Evolutionary conservation across 1,140 invertebrate species (phyloP), one percentile per base, ranked within the genome.

Genomic region (Drosophila azteca): DNA sequence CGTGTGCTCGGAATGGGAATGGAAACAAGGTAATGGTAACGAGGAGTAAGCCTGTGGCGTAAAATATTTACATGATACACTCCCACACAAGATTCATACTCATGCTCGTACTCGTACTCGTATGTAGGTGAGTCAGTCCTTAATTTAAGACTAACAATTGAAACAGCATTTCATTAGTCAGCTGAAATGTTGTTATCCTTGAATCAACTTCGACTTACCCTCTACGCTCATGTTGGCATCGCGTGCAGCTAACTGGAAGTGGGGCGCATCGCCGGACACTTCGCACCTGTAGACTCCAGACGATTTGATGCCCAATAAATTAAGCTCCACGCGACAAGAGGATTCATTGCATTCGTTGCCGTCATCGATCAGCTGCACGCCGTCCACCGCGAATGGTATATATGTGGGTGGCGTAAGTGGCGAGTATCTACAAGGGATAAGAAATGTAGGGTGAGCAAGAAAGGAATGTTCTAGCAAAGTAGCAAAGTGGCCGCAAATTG

Each of bases 351-450:
- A 94, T 13, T 94, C 94, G 93, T 94, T 93, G 90, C 93, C 94
- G 82, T 94, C 96, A 90, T 96, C 96, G 20, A 94, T 95, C 83
- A 96, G 95, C 62, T 95, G 96, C 8, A 95, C 94, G 53, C 95
- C 96, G 20, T 93, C 66, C 31, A 91, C 90, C 1, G 68, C 76
- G 46, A 91, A 91, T 22, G 76, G 77, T 22, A 89, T 74, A 55
- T 83, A 87, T 51, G 77, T 71, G 57, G 90, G 90, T 57, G 78
- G 78, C 72, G 87, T 91, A 52, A 91, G 68, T 54, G 90, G 90
- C 22, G 90, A 87, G 64, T 91, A 91, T 76, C 90, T 91, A 66
- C 26, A 20, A 13, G 13, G 29, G 6, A 24, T 20, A 17, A 1
- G n/a, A 31, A 24, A 51, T 29, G 29, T 9, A 31, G 43, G 39